These are phyloP conservation scores for Listronotus bonariensis DNA, from an alignment of 1,140 invertebrate species.

Conservation along the genomic window DNA sequence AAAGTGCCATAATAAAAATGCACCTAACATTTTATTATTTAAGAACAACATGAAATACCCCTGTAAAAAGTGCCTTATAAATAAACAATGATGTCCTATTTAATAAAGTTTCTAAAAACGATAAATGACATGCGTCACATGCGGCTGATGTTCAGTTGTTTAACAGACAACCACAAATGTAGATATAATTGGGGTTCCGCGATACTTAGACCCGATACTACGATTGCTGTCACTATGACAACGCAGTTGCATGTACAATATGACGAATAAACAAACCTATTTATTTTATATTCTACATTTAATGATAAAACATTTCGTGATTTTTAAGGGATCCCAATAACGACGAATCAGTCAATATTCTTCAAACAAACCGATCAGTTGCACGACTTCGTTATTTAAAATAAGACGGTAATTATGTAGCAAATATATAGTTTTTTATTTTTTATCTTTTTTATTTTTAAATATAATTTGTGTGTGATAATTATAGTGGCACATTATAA, in stretches of 20 bases:
- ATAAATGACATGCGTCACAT: conserved; percentile 7
- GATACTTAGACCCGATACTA: not conserved
- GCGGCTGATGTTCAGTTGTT: conserved; percentile 3
- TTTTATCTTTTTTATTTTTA: too few species aligned
- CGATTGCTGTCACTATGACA: conserved; percentile 43
- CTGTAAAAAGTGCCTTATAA: too few species aligned
- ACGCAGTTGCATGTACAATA: conserved; percentile 42
- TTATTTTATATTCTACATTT: conserved; percentile 39
- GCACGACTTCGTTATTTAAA: not conserved
- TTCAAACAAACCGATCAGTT: conserved; percentile 8
- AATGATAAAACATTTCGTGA: conserved; percentile 46
- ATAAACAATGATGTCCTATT: conserved; percentile 4
- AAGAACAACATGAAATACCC: too few species aligned
- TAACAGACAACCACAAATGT: not conserved
- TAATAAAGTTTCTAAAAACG: not conserved
- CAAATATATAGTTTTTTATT: not conserved
- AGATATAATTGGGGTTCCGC: conserved; percentile 6
- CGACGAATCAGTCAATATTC: conserved; percentile 14
- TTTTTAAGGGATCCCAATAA: conserved; percentile 19
- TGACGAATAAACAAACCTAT: conserved; percentile 45
- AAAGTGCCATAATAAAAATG: too few species aligned
- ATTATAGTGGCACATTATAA: too few species aligned
- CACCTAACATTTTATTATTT: too few species aligned
- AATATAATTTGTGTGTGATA: too few species aligned
- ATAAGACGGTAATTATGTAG: not conserved